Conservation (phyloP, 2,888 invertebrate species). For the Scaptomyza reducta region DNA sequence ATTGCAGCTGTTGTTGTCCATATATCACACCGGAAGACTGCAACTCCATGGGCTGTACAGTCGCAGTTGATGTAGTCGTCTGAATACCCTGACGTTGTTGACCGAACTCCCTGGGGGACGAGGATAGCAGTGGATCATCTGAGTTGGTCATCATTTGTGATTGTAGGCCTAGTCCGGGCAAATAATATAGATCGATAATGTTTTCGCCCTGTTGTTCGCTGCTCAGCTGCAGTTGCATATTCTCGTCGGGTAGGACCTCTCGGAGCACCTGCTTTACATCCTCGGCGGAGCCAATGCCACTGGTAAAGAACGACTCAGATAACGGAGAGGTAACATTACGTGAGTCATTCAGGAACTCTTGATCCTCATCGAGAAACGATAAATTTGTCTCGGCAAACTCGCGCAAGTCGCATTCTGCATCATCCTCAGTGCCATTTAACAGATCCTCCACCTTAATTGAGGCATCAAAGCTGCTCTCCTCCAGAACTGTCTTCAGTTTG, state of each 20-base stretch:
- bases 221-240: constrained; percentile 85
- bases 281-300: constrained; percentile 93
- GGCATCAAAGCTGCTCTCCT: constrained; percentile 81
- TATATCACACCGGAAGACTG: constrained; percentile 26
- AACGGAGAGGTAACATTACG: constrained; percentile 92
- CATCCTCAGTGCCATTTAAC: constrained; percentile 80
- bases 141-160: constrained; percentile 95
- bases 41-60: constrained; percentile 36
- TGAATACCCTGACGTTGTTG: constrained; percentile 71
- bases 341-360: constrained; percentile 86
- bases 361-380: constrained; percentile 84
- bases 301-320: constrained; percentile 92
- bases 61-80: constrained; percentile 26
- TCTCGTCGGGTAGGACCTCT: constrained; percentile 92
- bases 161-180: constrained; percentile 86
- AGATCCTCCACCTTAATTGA: constrained; percentile 83
- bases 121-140: constrained; percentile 92
- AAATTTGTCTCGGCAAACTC: constrained; percentile 84
- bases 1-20: constrained; percentile 35
- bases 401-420: constrained; percentile 81
- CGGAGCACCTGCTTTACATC: constrained; percentile 94
- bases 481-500: constrained; percentile 83
- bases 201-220: constrained; percentile 84
- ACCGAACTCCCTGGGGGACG: constrained; percentile 92
- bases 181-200: constrained; percentile 84